Percentiles rank a stretch among this genome's conserved stretches.
Evolutionary conservation across 1,140 invertebrate species (phyloP).

Genomic region (Scaptomyza montana): DNA sequence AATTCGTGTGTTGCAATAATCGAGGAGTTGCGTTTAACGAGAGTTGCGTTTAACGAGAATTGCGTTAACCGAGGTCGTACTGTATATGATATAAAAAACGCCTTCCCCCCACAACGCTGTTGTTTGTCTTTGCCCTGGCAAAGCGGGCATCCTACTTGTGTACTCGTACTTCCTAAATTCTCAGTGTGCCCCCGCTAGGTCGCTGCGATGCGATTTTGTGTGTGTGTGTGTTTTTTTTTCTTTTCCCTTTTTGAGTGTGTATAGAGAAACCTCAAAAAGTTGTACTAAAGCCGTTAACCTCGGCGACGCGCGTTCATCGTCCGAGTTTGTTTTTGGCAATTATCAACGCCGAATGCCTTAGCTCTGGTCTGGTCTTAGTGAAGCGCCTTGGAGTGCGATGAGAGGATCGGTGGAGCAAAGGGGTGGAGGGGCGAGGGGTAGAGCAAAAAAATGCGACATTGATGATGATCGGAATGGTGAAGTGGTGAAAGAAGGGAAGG

Average conservation of each 20-base stretch:
- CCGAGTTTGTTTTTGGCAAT: constrained; percentile 78
- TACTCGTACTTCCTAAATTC: constrained; percentile 70
- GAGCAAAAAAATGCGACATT: constrained; percentile 14
- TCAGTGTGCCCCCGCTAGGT: constrained; percentile 67
- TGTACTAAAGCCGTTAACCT: constrained; percentile 83
- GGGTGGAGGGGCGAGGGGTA: neutral
- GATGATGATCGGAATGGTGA: neutral
- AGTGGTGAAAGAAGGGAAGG: no score
- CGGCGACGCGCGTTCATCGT: constrained; percentile 78
- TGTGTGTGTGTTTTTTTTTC: constrained; percentile 12
- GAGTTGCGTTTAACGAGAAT: no score
- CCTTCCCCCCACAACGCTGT: constrained; percentile 6
- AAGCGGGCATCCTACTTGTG: constrained; percentile 4
- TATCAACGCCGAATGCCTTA: constrained; percentile 51
- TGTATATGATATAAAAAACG: no score
- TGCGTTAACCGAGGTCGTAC: no score
- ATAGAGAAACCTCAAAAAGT: constrained; percentile 78
- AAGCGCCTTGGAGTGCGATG: neutral
- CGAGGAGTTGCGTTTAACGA: no score
- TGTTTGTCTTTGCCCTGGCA: neutral
- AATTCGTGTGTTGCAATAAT: no score
- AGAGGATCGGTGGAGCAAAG: no score
- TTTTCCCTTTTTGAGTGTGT: constrained; percentile 24
- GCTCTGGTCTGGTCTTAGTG: constrained; percentile 22
- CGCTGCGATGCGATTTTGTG: constrained; percentile 54